Base-by-base conservation (phyloP, 1,140 invertebrate genomes). In the Parasteatoda tepidariorum region DNA sequence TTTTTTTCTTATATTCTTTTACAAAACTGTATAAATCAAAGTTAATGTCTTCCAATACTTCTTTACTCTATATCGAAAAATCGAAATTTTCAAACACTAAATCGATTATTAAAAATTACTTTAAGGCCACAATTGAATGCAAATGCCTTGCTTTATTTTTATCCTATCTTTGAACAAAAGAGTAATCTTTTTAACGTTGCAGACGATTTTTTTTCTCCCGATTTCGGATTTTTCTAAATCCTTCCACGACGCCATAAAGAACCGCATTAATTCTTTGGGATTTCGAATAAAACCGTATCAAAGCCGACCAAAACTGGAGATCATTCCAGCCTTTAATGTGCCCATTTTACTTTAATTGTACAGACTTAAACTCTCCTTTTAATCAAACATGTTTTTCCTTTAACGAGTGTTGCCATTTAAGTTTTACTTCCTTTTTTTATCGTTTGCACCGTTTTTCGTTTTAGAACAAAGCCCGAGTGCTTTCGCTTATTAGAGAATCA, bases 51-150 rank as follows among this genome's bases (percentile, higher is more conserved):
- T 55, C 66, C 33, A 54, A 71, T 48, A 71, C 38, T 71, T 71
- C 38, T 48, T 71, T 71, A 22, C 31, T 22, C 71, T 22, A 13
- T 54, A 76, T 76, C 74, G 74, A 55, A 76, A 76, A 76, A 76
- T 76, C 74, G 74, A 76, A 64, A 31, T 18, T 54, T 31, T 48
- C 11, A 66, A 66, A 38, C 61, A 54, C 28, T 76, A 15, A 76
- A 76, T 76, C 74, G 74, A 76, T 76, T 76, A 76, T 76, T 76
- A 76, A 64, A 76, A 76, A 76, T 76, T 76, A 76, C 74, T 76
- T 66, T 76, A 76, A 76, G 66, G 55, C 61, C 41, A 24, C 74
- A 76, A 76, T 76, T 76, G 59, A 76, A 66, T 76, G 61, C 34
- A 66, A 76, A 76, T 66, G 74, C 59, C 26, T 31, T 28, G 41